These are phyloP conservation scores for Pseudocheirus occidentalis DNA, from an alignment of 2,797 vertebrate genomes.

Conservation along the genomic window DNA sequence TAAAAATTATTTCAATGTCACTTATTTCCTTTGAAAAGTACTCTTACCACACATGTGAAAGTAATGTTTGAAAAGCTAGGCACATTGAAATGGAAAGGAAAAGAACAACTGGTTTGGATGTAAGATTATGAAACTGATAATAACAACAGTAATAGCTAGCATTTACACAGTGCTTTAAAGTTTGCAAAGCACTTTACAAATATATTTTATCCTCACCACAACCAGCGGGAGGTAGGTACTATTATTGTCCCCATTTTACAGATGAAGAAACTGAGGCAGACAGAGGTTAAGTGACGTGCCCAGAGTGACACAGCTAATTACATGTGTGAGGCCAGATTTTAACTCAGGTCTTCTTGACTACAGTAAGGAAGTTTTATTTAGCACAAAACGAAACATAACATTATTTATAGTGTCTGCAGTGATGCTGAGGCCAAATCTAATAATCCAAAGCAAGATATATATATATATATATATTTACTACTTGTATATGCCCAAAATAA, in stretches of 20 bases:
- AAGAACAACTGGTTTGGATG: background rate
- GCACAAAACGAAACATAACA: conserved; percentile 18
- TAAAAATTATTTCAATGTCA: conserved; percentile 58
- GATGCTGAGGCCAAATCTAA: conserved; percentile 57
- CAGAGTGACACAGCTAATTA: background rate
- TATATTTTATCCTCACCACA: background rate
- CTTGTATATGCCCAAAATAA: conserved; percentile 65
- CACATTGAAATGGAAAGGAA: background rate
- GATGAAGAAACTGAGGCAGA: conserved; percentile 3
- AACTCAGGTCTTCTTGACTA: background rate
- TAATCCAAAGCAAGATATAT: conserved; percentile 55
- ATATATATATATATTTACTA: conserved; percentile 66
- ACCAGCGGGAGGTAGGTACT: background rate
- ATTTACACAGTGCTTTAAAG: background rate
- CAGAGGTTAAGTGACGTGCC: background rate
- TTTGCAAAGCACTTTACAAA: background rate
- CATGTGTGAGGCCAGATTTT: background rate
- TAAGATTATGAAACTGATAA: background rate
- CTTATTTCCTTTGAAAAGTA: conserved; percentile 61
- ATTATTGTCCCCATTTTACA: background rate
- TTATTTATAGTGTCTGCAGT: conserved; percentile 53
- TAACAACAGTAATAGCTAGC: background rate
- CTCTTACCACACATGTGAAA: conserved; percentile 53
- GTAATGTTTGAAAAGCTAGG: background rate
- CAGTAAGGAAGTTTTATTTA: background rate